Base-by-base conservation (phyloP, 1,140 invertebrate species). In the Patella vulgata region DNA sequence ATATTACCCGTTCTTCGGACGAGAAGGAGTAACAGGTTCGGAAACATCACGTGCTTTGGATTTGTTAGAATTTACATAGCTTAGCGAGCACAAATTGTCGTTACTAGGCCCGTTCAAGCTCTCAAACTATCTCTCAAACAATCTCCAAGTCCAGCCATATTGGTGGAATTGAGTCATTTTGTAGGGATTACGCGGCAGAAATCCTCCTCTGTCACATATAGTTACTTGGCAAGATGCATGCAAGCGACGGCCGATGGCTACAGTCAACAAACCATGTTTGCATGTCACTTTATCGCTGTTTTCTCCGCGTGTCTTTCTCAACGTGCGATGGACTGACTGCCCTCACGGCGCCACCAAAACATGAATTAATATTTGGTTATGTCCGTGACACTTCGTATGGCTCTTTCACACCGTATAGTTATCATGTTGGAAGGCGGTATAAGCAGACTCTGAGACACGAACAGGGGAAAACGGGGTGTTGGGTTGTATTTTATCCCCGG, bases 341-440 rank as follows among this genome's bases (percentile, higher is more conserved):
- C 14, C 17, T 30, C 12, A 23, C 31, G 52, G 52, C 52, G 52
- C 52, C 52, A 54, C 19, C 21, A 39, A 30, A 54, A 39, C 52
- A 54, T 54, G 52, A 33, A 54, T 54, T 54, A 54, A 54, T 54
- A 54, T 54, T 54, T 54, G 52, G 31, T 54, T 54, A 36, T 54
- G 52, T 36, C 25, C 39, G 52, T 54, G 52, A 54, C 52, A 54
- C 52, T n/a, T 54, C 19, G 52, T 14, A 23, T 23, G 33, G 14
- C 23, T 28, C 46, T 48, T 48, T 48, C 46, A 28, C 46, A 48
- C 46, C 46, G 25, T 48, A 21, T 48, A 48, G 46, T 12, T 25
- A 28, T 48, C n/a, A 48, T 48, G 46, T 28, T 48, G 33, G 33
- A 36, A 36, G 33, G 33, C 33, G 33, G 33, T 36, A 8, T 8